Percentiles rank a stretch among this genome's conserved stretches.
Conservation (phyloP, 23 tunicate species). For the Corella eumyota region DNA sequence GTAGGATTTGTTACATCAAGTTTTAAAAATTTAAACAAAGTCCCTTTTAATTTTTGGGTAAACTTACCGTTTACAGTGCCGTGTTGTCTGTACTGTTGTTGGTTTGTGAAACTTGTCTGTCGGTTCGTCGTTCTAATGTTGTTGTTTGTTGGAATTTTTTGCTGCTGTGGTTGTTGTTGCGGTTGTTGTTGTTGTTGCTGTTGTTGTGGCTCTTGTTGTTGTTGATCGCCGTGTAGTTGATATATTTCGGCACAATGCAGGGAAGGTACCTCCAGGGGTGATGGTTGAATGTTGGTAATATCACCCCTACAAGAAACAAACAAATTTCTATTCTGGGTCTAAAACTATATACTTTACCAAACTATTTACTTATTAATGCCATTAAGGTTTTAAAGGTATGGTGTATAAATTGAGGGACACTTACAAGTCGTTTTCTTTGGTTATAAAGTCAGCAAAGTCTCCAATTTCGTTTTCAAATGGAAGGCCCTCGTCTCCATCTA, state of each 20-base stretch:
- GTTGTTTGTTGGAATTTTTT: no score
- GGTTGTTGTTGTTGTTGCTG: constrained; percentile 2
- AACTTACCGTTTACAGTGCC: no score
- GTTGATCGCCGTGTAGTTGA: constrained; percentile 84
- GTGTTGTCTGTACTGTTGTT: no score
- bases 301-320: background rate
- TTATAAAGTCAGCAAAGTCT: constrained; percentile 52
- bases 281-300: constrained; percentile 15
- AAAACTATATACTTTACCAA: no score
- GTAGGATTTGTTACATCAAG: no score
- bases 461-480: constrained; percentile 36
- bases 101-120: no score
- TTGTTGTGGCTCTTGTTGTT: constrained; percentile 11
- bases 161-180: background rate
- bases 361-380: no score
- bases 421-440: constrained; percentile 61
- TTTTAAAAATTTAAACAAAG: no score
- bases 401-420: constrained; percentile 6
- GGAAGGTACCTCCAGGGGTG: constrained; percentile 23
- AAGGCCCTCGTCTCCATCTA: constrained; percentile 18
- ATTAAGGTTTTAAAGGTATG: no score
- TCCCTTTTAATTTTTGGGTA: no score
- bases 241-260: constrained; percentile 60
- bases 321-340: no score
- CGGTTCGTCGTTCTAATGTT: no score